Evolutionary conservation across 1,140 invertebrate genomes (phyloP).

Genomic region (Pogonomyrmex barbatus): DNA sequence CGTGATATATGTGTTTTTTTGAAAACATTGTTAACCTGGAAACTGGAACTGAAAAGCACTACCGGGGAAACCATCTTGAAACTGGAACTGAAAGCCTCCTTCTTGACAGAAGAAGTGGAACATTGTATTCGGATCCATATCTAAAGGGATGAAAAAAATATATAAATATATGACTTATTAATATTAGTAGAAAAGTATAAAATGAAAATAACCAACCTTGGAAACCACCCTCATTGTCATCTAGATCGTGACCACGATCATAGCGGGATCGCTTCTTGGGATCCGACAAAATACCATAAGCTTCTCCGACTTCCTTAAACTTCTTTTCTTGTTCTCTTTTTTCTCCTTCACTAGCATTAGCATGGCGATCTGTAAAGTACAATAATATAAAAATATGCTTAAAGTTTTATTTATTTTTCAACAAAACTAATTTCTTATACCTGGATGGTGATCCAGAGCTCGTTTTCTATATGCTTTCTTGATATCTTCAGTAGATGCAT

Average conservation of each 20-base stretch:
- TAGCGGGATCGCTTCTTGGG: slow-evolving; percentile 96
- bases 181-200: neutral
- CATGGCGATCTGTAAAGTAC: slow-evolving; percentile 91
- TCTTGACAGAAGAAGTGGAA: slow-evolving; percentile 93
- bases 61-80: slow-evolving; percentile 87
- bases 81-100: slow-evolving; percentile 85
- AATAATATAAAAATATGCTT: neutral
- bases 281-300: slow-evolving; percentile 97
- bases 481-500: slow-evolving; percentile 96
- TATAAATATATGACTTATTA: slow-evolving; percentile 71
- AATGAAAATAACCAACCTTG: slow-evolving; percentile 76
- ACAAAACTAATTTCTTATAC: slow-evolving; percentile 77
- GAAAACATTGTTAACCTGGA: slow-evolving; percentile 83
- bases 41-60: slow-evolving; percentile 87
- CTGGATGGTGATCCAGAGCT: slow-evolving; percentile 94
- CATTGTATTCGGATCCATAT: slow-evolving; percentile 92
- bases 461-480: slow-evolving; percentile 98
- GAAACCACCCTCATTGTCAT: slow-evolving; percentile 88
- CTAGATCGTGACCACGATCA: slow-evolving; percentile 96
- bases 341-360: slow-evolving; percentile 93
- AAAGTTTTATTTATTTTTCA: slow-evolving; percentile 4
- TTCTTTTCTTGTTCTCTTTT: slow-evolving; percentile 96
- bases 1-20: slow-evolving; percentile 19
- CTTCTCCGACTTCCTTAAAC: slow-evolving; percentile 99
- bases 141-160: slow-evolving; percentile 81